Percentiles rank a stretch among this genome's conserved stretches.
These are phyloP conservation scores for Drosophila bunnanda DNA, from an alignment of 2,888 invertebrate genomes.

Conservation along the genomic window DNA sequence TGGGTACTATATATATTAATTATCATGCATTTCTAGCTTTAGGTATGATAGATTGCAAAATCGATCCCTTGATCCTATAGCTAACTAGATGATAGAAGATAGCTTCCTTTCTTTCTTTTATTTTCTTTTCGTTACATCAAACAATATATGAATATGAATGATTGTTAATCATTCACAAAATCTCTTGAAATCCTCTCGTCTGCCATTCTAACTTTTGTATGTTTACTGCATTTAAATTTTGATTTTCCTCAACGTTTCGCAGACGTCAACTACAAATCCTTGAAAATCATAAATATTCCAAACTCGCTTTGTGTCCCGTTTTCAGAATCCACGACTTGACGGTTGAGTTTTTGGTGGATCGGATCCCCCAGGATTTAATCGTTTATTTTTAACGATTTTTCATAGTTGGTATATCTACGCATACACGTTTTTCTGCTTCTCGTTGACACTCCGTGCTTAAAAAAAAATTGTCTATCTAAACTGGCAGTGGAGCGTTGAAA, in stretches of 20 bases:
- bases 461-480: slow-evolving; percentile 62
- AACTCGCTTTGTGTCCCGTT: slow-evolving; percentile 45
- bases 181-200: slow-evolving; percentile 38
- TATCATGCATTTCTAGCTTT: too few species aligned
- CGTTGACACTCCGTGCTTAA: slow-evolving; percentile 53
- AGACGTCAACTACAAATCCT: slow-evolving; percentile 79
- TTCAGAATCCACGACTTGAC: slow-evolving; percentile 65
- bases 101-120: neutral
- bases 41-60: too few species aligned
- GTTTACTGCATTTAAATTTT: slow-evolving; percentile 34
- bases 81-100: too few species aligned
- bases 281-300: slow-evolving; percentile 78
- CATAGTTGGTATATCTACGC: slow-evolving; percentile 37
- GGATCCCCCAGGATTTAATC: slow-evolving; percentile 53
- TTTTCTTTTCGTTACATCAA: slow-evolving; percentile 40
- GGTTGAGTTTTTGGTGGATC: slow-evolving; percentile 64
- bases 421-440: slow-evolving; percentile 6
- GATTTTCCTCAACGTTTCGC: slow-evolving; percentile 21
- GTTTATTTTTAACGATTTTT: slow-evolving; percentile 66
- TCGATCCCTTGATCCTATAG: too few species aligned
- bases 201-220: slow-evolving; percentile 27
- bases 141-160: slow-evolving; percentile 83
- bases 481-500: slow-evolving; percentile 71
- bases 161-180: slow-evolving; percentile 60
- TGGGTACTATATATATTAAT: too few species aligned